Percentiles rank a stretch among this genome's conserved stretches.
phyloP scores from a whole-genome alignment of 2,888 invertebrate species.

The Amiota mariae region DNA sequence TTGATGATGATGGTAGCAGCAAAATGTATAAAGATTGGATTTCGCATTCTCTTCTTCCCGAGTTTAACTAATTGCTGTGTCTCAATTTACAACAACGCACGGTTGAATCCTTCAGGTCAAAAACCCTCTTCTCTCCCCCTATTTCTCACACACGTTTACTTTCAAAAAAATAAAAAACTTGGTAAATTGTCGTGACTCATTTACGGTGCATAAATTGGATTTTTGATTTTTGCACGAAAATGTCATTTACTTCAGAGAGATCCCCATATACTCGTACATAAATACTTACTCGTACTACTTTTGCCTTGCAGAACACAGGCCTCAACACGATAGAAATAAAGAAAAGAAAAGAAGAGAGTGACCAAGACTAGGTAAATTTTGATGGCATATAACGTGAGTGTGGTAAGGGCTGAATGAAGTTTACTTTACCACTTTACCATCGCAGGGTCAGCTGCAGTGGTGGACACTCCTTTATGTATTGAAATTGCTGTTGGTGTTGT shows the following conservation, averaged over 20 bases:
- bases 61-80: constrained; percentile 53
- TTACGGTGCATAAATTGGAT: constrained; percentile 22
- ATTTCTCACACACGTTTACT: not conserved
- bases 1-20: too few relatives aligned
- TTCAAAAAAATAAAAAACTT: constrained; percentile 2
- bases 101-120: not conserved
- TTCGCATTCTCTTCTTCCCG: not conserved
- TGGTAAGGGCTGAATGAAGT: constrained; percentile 1
- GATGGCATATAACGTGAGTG: not conserved
- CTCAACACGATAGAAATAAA: not conserved
- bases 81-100: constrained; percentile 55
- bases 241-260: constrained; percentile 13
- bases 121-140: not conserved
- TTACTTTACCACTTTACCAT: not conserved
- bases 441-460: constrained; percentile 8
- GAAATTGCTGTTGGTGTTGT: not conserved
- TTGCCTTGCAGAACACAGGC: too few relatives aligned
- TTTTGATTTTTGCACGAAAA: constrained; percentile 42
- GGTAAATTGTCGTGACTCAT: constrained; percentile 45
- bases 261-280: too few relatives aligned
- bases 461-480: not conserved
- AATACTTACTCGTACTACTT: too few relatives aligned
- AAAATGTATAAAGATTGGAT: not conserved
- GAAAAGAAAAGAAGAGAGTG: not conserved
- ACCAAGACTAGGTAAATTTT: not conserved